Evolutionary conservation across 2,888 invertebrate species (phyloP).

Genomic region (Subacronicta megacephala): DNA sequence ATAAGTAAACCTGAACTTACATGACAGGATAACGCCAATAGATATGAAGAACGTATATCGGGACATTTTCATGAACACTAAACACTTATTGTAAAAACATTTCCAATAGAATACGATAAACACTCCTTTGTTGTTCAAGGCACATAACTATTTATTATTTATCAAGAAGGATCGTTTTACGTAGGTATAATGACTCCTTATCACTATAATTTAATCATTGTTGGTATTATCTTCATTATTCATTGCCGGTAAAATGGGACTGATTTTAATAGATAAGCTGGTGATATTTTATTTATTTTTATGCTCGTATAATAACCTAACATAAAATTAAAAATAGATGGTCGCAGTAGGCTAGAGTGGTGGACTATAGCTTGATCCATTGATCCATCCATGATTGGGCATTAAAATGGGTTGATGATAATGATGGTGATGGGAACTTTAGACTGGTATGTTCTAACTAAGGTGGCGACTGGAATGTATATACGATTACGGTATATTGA

Average conservation of each 20-base stretch:
- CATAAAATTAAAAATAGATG: too few relatives aligned
- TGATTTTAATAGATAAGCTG: conserved; percentile 68
- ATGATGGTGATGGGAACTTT: too few relatives aligned
- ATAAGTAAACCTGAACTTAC: conserved; percentile 31
- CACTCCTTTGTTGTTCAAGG: conserved; percentile 12
- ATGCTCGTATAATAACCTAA: too few relatives aligned
- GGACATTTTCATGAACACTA: conserved; percentile 28
- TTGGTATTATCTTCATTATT: conserved; percentile 53
- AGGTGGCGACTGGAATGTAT: too few relatives aligned
- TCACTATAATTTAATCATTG: conserved; percentile 52
- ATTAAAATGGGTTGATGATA: too few relatives aligned
- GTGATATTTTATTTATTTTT: background rate
- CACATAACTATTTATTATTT: conserved; percentile 50
- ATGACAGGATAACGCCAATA: conserved; percentile 26
- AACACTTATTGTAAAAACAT: conserved; percentile 19
- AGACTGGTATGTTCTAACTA: too few relatives aligned
- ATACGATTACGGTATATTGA: too few relatives aligned
- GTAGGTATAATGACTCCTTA: conserved; percentile 55
- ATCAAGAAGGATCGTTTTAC: conserved; percentile 49
- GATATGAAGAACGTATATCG: conserved; percentile 13
- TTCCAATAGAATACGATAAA: conserved; percentile 12
- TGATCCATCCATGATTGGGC: too few relatives aligned
- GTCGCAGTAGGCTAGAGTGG: too few relatives aligned
- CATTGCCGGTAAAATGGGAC: conserved; percentile 61
- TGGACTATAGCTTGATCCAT: too few relatives aligned